Evolutionary conservation across 2,797 vertebrate species (phyloP), one percentile per base, ranked within the genome.

Genomic region (Leptatherina wallacei): DNA sequence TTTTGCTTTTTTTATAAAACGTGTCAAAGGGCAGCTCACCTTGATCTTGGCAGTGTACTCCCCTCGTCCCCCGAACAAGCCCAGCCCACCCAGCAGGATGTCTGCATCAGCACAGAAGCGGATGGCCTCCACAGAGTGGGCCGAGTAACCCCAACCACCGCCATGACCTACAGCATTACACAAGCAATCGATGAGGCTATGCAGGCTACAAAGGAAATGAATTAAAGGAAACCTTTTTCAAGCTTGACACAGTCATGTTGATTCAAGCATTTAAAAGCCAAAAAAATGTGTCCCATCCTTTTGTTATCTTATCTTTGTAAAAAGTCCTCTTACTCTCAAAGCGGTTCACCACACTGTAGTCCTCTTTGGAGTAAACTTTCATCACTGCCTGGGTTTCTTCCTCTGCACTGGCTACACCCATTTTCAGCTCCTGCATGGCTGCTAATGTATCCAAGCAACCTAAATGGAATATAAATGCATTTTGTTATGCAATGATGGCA

Each of bases 21-120:
- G 8, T 32, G 30, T 44, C 2, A 44, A 27, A 44, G 1, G 24
- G 6, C 1, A 0, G 12, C 73, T 91, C 83, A 99, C 98, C 96
- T 99, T 99, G 92, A 99, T 99, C 94, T 99, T 99, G 72, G 98
- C 98, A 4, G 98, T 99, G 84, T 99, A 99, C 91, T 99, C 98
- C 73, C 98, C 98, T 79, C 98, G 95, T 44, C 98, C 98, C 57
- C 98, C 98, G 80, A 99, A 99, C 20, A 99, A 95, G 44, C 98
- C 98, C 86, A 99, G 94, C 7, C 98, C 98, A 66, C 98, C 98
- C 71, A 99, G 94, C 64, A 99, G 92, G 92, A 99, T 97, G 83
- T 99, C 98, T 0, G 97, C 97, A 74, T 99, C 98, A 0, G 97
- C 96, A 87, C 96, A 98, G 87, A 99, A 99, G 65, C 98, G 98